A percentile compares a stretch with the other conserved stretches of the same genome.
These are phyloP conservation scores for Anas platyrhynchos DNA, from an alignment of 2,113 vertebrate species.

Conservation along the genomic window DNA sequence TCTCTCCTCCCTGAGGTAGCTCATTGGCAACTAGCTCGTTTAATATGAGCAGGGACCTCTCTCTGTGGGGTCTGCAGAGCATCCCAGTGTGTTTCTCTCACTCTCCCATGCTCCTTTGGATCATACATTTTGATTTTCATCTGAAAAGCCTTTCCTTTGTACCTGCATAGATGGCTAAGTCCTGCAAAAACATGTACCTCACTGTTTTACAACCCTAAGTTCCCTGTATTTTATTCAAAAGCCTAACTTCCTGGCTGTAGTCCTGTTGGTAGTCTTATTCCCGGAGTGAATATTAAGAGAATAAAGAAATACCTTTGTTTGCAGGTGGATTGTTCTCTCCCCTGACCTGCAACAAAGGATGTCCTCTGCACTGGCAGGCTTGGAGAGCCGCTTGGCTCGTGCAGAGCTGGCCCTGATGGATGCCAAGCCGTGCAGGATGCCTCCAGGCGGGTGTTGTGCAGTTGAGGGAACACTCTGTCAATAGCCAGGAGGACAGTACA, in stretches of 20 bases:
- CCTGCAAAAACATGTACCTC: not conserved
- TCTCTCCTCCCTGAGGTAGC: not conserved
- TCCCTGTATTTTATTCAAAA: not conserved
- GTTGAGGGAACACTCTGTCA: slow-evolving; percentile 69
- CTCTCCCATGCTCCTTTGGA: not conserved
- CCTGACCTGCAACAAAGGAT: not conserved
- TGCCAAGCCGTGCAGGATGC: not conserved
- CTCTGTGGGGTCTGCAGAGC: not conserved
- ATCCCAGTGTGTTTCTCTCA: not conserved
- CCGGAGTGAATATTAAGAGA: not conserved
- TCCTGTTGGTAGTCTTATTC: not conserved
- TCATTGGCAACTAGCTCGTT: not conserved
- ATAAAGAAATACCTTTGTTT: not conserved
- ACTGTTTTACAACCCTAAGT: not conserved
- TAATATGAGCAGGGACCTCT: not conserved
- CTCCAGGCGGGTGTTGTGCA: not conserved
- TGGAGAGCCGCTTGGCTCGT: accelerated
- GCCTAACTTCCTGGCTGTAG: not conserved
- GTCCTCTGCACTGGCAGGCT: not conserved
- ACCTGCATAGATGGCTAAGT: not conserved
- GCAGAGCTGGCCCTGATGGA: not conserved
- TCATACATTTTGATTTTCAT: not conserved
- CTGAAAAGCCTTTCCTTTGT: not conserved
- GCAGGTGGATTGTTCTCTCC: not conserved
- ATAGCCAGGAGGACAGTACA: slow-evolving; percentile 62